phyloP scores from a whole-genome alignment of 2,113 vertebrate genomes.

The Sylvietta virens region DNA sequence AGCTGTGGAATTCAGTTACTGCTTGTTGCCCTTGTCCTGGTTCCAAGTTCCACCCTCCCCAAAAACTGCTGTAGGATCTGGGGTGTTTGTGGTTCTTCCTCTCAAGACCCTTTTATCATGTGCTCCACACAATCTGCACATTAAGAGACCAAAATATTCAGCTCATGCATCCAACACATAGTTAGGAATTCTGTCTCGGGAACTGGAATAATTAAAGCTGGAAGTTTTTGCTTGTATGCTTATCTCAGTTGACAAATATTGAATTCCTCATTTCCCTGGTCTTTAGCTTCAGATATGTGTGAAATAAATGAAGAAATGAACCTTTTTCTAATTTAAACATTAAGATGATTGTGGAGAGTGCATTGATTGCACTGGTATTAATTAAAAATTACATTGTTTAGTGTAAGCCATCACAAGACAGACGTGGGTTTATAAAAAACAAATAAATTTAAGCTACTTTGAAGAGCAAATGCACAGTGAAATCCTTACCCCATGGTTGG shows the following conservation, averaged over 20 bases:
- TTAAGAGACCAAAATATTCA: neutral
- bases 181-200: neutral
- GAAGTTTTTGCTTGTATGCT: neutral
- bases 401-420: neutral
- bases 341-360: neutral
- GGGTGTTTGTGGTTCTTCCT: neutral
- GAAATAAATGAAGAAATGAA: neutral
- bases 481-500: neutral
- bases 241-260: neutral
- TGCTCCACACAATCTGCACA: neutral
- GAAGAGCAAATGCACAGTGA: neutral
- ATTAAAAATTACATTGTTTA: neutral
- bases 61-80: neutral
- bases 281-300: neutral
- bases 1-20: too few relatives aligned
- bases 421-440: accelerated
- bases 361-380: neutral
- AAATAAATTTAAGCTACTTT: neutral
- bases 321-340: neutral
- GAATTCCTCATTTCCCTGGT: neutral
- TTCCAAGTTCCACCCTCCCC: neutral
- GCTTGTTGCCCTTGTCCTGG: neutral
- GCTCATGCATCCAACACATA: neutral
- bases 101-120: neutral
- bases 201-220: neutral